Evolutionary conservation across 2,113 vertebrate genomes (phyloP).

Genomic region (Catagonus wagneri): DNA sequence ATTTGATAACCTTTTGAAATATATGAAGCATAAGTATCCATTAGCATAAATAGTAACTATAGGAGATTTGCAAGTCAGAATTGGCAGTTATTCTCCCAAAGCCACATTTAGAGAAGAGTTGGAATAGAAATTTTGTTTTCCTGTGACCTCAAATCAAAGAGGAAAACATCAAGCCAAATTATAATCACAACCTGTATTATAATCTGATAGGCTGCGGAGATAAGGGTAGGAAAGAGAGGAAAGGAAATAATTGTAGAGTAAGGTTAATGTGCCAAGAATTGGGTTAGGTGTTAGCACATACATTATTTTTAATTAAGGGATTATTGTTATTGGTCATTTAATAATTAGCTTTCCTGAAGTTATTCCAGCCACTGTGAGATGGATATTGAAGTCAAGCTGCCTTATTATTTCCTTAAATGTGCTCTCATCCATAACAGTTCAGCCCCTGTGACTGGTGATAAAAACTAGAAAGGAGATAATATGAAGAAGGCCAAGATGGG

Average conservation of each 20-base stretch:
- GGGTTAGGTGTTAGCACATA: not conserved
- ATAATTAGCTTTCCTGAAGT: constrained; percentile 35
- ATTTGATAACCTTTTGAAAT: constrained; percentile 27
- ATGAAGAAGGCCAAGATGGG: not conserved
- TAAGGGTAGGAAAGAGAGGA: not conserved
- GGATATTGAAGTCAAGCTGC: not conserved
- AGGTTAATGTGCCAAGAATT: constrained; percentile 28
- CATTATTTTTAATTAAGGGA: constrained; percentile 31
- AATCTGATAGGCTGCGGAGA: not conserved
- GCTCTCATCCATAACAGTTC: not conserved
- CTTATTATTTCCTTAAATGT: constrained; percentile 34
- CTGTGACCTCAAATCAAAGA: constrained; percentile 17
- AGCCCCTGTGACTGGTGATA: not conserved
- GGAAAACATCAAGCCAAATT: constrained; percentile 35
- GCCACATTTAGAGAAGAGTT: not conserved
- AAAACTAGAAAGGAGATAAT: constrained; percentile 25
- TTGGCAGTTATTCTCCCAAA: not conserved
- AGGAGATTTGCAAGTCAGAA: constrained; percentile 20
- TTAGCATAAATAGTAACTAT: not conserved
- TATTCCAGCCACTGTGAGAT: not conserved
- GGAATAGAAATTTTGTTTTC: constrained; percentile 29
- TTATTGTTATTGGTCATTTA: constrained; percentile 59
- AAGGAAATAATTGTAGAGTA: constrained; percentile 17
- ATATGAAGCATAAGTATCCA: not conserved
- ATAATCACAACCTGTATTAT: constrained; percentile 3